Evolutionary conservation across 1,140 invertebrate species (phyloP), one percentile per base, ranked within the genome.

Genomic region (Medauroidea extradentata): DNA sequence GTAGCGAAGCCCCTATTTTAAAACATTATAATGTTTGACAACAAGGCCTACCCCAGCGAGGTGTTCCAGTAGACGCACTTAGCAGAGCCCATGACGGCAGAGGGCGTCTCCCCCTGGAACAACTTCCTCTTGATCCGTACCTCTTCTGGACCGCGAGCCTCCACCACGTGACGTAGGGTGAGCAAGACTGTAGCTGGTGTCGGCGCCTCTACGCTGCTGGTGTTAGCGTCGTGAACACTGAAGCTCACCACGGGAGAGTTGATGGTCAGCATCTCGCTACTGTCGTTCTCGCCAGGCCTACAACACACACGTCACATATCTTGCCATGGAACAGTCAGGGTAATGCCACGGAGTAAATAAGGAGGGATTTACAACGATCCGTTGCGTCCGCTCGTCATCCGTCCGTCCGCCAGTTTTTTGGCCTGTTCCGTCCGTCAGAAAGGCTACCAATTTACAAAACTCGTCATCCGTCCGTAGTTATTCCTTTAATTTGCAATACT

Each of bases 31-130:
- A n/a, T n/a, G n/a, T n/a, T n/a, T n/a, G n/a, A n/a, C n/a, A n/a
- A 54, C 23, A 43, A 23, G 1, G 52, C 46, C 9, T 61, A 61
- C 62, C 46, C 43, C 3, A 44, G 29, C 16, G 14, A 34, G 8
- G 14, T 41, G 24, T 59, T 27, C 64, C 64, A 62, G 42, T 49
- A 67, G 4, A 48, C 60, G 44, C 65, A 67, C 11, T 50, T 16
- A 13, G 67, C 55, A 23, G 23, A 41, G 21, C 60, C 62, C 1
- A 63, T 2, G 2, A 62, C 63, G 11, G 51, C 43, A 29, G 63
- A 60, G 9, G 25, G 39, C 46, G 25, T 51, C 55, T 68, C 65
- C 1, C 61, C 61, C 2, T 11, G 13, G 53, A 61, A 42, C 18
- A 66, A 27, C 16, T 52, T 49, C n/a, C 64, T 38, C 14, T 24